Percentiles rank a stretch among this genome's conserved stretches.
These are phyloP conservation scores for Caloenas nicobarica DNA, from an alignment of 2,113 vertebrate genomes.

Conservation along the genomic window DNA sequence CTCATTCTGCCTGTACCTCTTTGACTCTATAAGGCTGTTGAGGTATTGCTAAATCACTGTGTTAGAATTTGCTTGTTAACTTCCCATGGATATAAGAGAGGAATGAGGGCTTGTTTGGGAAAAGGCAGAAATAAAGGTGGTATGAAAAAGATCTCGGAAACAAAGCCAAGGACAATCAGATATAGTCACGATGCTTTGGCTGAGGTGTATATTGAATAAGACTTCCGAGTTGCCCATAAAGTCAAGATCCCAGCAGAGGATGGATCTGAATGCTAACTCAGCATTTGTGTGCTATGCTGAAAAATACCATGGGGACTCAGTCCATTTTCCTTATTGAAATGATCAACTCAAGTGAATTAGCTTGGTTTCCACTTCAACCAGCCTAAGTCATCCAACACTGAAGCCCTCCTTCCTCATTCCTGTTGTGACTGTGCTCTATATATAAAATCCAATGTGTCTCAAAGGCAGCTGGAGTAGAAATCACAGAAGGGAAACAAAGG, in stretches of 20 bases:
- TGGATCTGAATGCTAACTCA: slow-evolving; percentile 24
- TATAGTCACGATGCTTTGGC: slow-evolving; percentile 2
- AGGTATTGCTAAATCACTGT: neutral
- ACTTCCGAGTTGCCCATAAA: neutral
- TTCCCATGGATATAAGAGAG: neutral
- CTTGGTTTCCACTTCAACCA: slow-evolving; percentile 16
- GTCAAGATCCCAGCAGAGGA: slow-evolving; percentile 25
- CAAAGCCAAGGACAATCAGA: slow-evolving; percentile 39
- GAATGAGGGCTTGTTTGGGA: neutral
- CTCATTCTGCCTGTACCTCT: neutral
- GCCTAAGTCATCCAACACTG: slow-evolving; percentile 18
- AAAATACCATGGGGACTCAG: neutral
- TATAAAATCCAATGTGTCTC: neutral
- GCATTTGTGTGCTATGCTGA: neutral
- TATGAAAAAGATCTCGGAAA: neutral
- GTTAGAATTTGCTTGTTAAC: neutral
- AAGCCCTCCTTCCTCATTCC: slow-evolving; percentile 30
- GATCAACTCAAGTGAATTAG: slow-evolving; percentile 17
- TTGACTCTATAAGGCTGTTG: neutral
- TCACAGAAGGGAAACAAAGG: slow-evolving; percentile 1
- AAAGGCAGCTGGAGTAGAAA: slow-evolving; percentile 27
- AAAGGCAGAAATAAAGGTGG: neutral
- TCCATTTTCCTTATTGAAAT: slow-evolving; percentile 28
- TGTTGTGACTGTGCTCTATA: neutral
- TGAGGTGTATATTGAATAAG: neutral